Evolutionary conservation across 2,888 invertebrate genomes (phyloP), one percentile per base, ranked within the genome.

Genomic region (Baccha elongata): DNA sequence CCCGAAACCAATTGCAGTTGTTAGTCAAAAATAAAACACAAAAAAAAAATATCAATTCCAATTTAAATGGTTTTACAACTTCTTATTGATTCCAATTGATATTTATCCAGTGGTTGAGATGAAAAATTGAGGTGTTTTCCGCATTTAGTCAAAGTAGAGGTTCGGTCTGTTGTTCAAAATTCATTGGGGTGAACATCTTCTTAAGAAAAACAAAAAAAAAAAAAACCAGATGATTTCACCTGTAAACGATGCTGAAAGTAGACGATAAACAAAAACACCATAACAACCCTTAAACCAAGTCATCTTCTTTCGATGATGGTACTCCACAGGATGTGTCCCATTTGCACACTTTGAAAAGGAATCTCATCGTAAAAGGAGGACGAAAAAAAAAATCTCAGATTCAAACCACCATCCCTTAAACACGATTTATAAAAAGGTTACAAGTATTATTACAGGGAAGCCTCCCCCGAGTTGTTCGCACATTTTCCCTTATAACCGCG

Each of bases 21-120:
- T 78, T 76, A 58, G 68, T 58, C 50, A 37, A 40, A 74, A 62
- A 44, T 19, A 69, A 60, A 68, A 74, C 46, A 67, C 44, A 75
- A 80, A 65, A 13, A 19, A 44, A 26, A 65, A 53, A 44, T 68
- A 83, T 64, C 78, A 68, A 83, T 83, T 83, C 64, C 72, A 62
- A 68, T 83, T 83, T 83, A 83, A 83, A 83, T 83, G 64, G 83
- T 83, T 83, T 83, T 78, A 83, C 83, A 83, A 83, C 84, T 74
- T 84, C 84, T 79, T 84, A 84, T 84, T 84, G 79, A 84, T 79
- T 84, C 46, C 79, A 74, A 84, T 84, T 84, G 84, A 84, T 84
- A 84, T 84, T 84, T 84, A 84, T 84, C 84, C 84, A 84, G 79
- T 84, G 79, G 29, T 60, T 40, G 46, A 52, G 83, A 78, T 83